A percentile compares a stretch with the other conserved stretches of the same genome.
phyloP scores from a whole-genome alignment of 2,888 invertebrate genomes.

The Scrobipalpa costella region DNA sequence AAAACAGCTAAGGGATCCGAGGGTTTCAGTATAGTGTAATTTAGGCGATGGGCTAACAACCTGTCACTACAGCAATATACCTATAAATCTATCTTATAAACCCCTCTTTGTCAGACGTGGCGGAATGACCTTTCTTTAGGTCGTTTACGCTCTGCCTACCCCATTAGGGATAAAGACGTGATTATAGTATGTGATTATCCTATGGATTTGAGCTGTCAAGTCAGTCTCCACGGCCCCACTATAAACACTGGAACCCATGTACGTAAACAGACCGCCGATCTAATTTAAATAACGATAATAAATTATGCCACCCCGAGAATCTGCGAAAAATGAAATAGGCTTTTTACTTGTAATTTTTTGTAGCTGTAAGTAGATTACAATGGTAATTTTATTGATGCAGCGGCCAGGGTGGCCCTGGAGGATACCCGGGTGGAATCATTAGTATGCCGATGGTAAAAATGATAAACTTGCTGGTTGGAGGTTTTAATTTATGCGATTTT shows the following conservation, averaged over 20 bases:
- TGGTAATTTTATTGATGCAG: constrained; percentile 79
- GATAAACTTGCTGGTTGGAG: constrained; percentile 76
- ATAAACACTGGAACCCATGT: constrained; percentile 2
- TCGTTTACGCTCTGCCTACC: no score
- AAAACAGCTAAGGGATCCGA: no score
- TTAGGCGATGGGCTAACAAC: no score
- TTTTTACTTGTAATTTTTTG: constrained; percentile 68
- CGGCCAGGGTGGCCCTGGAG: constrained; percentile 62
- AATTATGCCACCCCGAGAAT: constrained; percentile 45
- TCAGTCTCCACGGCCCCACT: not conserved
- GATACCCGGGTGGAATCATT: constrained; percentile 61
- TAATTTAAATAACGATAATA: constrained; percentile 32
- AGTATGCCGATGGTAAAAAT: constrained; percentile 77
- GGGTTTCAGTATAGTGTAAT: no score
- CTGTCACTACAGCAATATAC: no score
- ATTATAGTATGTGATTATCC: no score
- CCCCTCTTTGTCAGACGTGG: no score
- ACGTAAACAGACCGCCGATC: constrained; percentile 24
- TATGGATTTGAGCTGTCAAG: not conserved
- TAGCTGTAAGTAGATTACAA: constrained; percentile 76
- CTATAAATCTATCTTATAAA: no score
- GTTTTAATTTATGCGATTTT: constrained; percentile 76
- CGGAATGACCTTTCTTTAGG: no score
- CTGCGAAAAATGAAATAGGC: constrained; percentile 46
- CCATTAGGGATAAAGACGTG: no score